These are phyloP conservation scores for Magallana angulata DNA, from an alignment of 1,140 invertebrate genomes.

Conservation along the genomic window DNA sequence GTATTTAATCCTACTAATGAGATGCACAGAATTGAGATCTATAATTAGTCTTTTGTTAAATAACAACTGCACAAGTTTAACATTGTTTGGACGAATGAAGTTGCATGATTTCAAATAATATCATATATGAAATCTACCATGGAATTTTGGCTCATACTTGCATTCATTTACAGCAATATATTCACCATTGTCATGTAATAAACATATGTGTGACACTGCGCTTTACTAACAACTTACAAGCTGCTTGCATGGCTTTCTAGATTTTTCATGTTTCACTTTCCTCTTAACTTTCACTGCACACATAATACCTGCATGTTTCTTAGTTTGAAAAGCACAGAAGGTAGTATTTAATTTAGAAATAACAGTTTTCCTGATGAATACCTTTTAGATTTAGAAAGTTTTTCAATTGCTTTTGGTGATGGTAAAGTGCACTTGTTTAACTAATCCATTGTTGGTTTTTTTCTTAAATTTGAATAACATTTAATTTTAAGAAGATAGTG, in stretches of 20 bases:
- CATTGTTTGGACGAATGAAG: background rate
- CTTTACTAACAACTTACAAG: background rate
- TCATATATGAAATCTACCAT: background rate
- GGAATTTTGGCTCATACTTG: slow-evolving; percentile 10
- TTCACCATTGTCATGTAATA: background rate
- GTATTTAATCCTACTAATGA: slow-evolving; percentile 34
- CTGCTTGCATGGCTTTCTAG: background rate
- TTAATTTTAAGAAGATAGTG: too few relatives aligned
- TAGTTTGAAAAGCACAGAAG: too few relatives aligned
- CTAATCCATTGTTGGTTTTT: too few relatives aligned
- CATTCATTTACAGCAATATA: slow-evolving; percentile 28
- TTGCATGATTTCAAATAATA: slow-evolving; percentile 21
- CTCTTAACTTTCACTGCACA: background rate
- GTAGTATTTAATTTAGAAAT: too few relatives aligned
- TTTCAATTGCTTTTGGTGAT: slow-evolving; percentile 13
- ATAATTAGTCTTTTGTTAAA: background rate
- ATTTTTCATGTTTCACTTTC: background rate
- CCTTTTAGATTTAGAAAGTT: background rate
- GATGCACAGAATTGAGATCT: slow-evolving; percentile 7
- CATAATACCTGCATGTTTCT: too few relatives aligned
- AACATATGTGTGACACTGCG: background rate
- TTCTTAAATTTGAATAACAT: too few relatives aligned
- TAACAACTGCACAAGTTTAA: slow-evolving; percentile 1
- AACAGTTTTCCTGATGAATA: too few relatives aligned
- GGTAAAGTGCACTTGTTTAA: background rate